Evolutionary conservation across 2,888 invertebrate genomes (phyloP).

Genomic region (Eulithis testata): DNA sequence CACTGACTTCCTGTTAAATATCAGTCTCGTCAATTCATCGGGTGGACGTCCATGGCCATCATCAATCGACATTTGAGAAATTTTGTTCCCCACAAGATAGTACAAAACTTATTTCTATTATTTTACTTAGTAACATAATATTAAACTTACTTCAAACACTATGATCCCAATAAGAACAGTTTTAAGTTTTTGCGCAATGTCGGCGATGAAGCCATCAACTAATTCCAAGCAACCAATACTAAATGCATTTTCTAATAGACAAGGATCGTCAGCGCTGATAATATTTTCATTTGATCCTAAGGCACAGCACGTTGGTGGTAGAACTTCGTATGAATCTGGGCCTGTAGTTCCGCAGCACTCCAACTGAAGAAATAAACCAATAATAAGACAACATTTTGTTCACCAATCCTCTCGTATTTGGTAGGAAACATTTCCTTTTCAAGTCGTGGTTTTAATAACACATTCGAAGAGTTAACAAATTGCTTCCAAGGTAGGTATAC

Average conservation of each 20-base stretch:
- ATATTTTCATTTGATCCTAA: background rate
- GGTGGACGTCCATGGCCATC: too few species aligned
- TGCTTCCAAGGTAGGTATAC: too few species aligned
- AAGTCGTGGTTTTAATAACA: too few species aligned
- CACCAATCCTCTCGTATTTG: too few species aligned
- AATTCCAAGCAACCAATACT: slow-evolving; percentile 14
- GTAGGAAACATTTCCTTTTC: too few species aligned
- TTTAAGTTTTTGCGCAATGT: background rate
- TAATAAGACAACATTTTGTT: background rate
- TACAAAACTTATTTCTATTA: too few species aligned
- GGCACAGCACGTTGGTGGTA: slow-evolving; percentile 18
- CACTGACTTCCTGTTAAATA: too few species aligned
- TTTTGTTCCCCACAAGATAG: too few species aligned
- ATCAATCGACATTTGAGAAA: too few species aligned
- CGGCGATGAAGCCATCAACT: slow-evolving; percentile 1
- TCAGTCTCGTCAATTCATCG: too few species aligned
- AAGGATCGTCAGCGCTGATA: slow-evolving; percentile 1
- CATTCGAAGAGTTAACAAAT: too few species aligned
- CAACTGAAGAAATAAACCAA: slow-evolving; percentile 9
- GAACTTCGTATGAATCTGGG: slow-evolving; percentile 18
- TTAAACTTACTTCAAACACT: slow-evolving; percentile 14
- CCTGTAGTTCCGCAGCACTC: slow-evolving; percentile 22
- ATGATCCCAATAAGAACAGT: slow-evolving; percentile 12
- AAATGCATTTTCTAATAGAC: slow-evolving; percentile 16
- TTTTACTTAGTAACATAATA: too few species aligned